phyloP scores from a whole-genome alignment of 2,113 vertebrate genomes.

The Corydoras sp. region DNA sequence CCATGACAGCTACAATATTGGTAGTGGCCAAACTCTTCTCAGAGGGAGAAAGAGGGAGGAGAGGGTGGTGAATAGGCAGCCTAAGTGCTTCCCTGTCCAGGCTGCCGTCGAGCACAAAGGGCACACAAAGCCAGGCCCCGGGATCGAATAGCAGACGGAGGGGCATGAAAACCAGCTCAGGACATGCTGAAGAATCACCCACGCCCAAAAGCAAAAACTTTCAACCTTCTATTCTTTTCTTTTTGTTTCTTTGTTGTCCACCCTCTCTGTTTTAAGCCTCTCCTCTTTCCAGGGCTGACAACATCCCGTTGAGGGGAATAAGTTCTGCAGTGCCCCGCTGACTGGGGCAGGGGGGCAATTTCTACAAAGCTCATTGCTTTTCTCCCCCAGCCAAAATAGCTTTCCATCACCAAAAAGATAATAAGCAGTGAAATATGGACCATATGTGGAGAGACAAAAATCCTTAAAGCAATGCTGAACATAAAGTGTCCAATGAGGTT shows the following conservation, averaged over 20 bases:
- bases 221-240: constrained; percentile 37
- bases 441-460: constrained; percentile 14
- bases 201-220: constrained; percentile 38
- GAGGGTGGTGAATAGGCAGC: constrained; percentile 41
- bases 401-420: constrained; percentile 36
- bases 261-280: constrained; percentile 25
- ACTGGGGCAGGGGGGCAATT: constrained; percentile 28
- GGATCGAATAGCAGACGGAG: constrained; percentile 34
- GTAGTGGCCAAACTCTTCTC: constrained; percentile 52
- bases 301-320: constrained; percentile 38
- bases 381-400: constrained; percentile 37
- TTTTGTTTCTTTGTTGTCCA: constrained; percentile 26
- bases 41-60: constrained; percentile 24
- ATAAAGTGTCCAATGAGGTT: neutral
- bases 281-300: constrained; percentile 39
- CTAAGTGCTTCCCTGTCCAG: constrained; percentile 47
- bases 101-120: constrained; percentile 43
- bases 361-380: constrained; percentile 23
- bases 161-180: constrained; percentile 47
- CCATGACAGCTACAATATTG: constrained; percentile 55
- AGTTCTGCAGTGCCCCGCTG: constrained; percentile 42
- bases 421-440: constrained; percentile 39
- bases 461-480: neutral
- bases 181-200: constrained; percentile 35
- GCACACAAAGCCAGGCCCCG: constrained; percentile 34